These are phyloP conservation scores for Melinaea marsaeus DNA, from an alignment of 2,888 invertebrate species.

Conservation along the genomic window DNA sequence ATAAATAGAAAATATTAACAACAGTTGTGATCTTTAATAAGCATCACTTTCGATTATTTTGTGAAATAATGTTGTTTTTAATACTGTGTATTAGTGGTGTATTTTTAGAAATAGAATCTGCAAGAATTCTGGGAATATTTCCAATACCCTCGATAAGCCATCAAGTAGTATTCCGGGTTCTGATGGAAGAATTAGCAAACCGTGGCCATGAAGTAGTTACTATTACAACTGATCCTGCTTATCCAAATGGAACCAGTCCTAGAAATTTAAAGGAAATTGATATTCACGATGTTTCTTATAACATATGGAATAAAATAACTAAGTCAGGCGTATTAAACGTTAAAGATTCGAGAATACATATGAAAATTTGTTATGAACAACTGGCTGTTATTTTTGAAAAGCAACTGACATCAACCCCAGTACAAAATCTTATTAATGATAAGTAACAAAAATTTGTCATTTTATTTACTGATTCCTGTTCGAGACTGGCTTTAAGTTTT, in stretches of 20 bases:
- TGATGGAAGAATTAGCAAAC: conserved; percentile 40
- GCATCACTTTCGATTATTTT: neutral
- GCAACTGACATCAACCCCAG: conserved; percentile 19
- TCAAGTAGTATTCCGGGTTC: conserved; percentile 41
- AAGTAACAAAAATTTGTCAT: conserved; percentile 38
- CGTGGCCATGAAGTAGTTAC: no score
- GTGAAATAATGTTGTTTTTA: neutral
- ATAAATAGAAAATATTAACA: no score
- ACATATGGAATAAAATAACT: no score
- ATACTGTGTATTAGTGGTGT: neutral
- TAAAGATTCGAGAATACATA: no score
- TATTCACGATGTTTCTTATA: no score
- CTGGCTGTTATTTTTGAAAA: conserved; percentile 19
- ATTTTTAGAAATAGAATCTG: conserved; percentile 24
- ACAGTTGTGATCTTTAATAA: no score
- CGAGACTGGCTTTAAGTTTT: conserved; percentile 33
- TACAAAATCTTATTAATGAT: conserved; percentile 21
- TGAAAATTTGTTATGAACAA: no score
- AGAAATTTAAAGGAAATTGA: no score
- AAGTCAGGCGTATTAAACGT: no score
- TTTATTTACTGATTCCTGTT: conserved; percentile 38
- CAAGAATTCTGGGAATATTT: conserved; percentile 40
- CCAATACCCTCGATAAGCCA: conserved; percentile 45
- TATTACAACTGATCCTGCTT: no score
- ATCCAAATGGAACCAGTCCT: no score